Base-by-base conservation (phyloP, 1,140 invertebrate species). In the Drosophila kepulauana region DNA sequence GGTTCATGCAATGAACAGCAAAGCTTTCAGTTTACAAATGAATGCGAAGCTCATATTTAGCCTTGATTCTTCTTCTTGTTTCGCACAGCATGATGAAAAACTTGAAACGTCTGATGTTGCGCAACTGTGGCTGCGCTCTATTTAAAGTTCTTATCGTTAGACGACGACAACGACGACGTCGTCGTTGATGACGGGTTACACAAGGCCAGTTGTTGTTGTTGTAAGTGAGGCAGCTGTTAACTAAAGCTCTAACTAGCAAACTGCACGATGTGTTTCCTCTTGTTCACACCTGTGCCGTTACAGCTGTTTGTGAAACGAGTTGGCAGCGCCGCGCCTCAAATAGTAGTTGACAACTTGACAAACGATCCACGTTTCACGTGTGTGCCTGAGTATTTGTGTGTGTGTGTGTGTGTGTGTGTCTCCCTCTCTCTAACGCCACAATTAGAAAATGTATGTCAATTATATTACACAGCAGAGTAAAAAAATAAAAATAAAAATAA, bases 391-490 rank as follows among this genome's bases (percentile, higher is more conserved):
- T 57, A 13, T 16, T 25, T 45, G 8, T 16, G 48, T 28, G 1
- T 43, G 49, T 62, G 16, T 25, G 33, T 45, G 15, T 72, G 58
- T 61, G 41, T 48, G 46, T 43, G 11, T 43, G 1, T 13, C 41
- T 5, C 41, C n/a, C 41, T 43, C 41, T 43, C 11, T 43, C 79
- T 75, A 69, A 79, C 72, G 76, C 71, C 79, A 88, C 80, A 88
- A 88, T 87, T 87, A 82, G 82, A 87, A 84, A 88, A 87, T 88
- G 82, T 87, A 80, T 87, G 82, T 87, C 82, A 87, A 87, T 88
- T 87, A 88, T 74, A 88, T 88, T 79, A 81, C 72, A 80, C 72
- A 80, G 82, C 49, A 59, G 69, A 64, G 54, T 41, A 65, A 62
- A 78, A 48, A 67, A 54, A 66, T 28, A 62, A 57, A 20, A 20